phyloP scores from a whole-genome alignment of 2,797 vertebrate species.

The Acrossocheilus fasciatus region DNA sequence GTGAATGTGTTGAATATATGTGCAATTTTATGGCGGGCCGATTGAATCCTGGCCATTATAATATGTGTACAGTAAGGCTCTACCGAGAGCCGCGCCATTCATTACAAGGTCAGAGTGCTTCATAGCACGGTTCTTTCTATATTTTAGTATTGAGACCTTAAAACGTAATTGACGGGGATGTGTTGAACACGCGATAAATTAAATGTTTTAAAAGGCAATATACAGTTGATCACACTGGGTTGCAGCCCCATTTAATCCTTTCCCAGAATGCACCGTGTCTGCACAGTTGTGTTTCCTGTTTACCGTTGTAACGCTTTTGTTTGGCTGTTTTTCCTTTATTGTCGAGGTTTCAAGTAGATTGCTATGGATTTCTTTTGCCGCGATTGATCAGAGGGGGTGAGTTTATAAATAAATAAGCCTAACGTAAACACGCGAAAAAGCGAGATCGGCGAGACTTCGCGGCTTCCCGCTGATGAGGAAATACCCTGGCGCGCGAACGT shows the following conservation, averaged over 20 bases:
- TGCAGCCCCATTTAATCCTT: constrained; percentile 76
- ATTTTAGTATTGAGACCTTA: background rate
- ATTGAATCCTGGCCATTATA: constrained; percentile 46
- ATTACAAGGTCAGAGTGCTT: constrained; percentile 46
- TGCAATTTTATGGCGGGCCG: constrained; percentile 49
- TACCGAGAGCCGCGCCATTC: background rate
- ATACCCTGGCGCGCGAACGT: constrained; percentile 40
- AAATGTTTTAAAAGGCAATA: background rate
- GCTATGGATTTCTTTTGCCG: background rate
- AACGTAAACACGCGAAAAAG: background rate
- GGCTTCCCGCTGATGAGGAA: constrained; percentile 55
- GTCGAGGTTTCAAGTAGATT: constrained; percentile 4
- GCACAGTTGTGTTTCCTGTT: constrained; percentile 76
- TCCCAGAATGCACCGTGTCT: constrained; percentile 78
- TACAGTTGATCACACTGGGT: constrained; percentile 43
- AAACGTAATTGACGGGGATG: background rate
- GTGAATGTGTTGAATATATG: constrained; percentile 25
- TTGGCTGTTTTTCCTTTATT: constrained; percentile 55
- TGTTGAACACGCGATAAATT: background rate
- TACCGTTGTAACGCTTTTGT: constrained; percentile 71
- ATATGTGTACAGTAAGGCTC: constrained; percentile 5
- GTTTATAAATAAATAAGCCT: background rate
- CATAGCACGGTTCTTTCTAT: too few relatives aligned
- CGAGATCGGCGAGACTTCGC: background rate
- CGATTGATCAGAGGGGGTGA: background rate